Conservation (phyloP, 2,888 invertebrate species). For the Catocala fraxini region DNA sequence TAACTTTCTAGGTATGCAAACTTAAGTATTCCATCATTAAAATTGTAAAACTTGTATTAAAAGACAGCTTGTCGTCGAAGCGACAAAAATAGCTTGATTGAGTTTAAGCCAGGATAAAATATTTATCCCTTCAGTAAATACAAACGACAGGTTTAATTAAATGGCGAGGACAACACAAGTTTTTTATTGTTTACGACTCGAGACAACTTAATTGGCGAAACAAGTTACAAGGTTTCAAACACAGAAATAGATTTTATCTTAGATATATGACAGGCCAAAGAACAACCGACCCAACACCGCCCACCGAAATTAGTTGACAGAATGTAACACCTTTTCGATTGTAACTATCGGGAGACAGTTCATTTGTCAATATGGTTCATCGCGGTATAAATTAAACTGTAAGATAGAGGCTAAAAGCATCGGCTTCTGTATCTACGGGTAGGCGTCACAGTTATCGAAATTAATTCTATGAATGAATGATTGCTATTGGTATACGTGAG, state of each 20-base stretch:
- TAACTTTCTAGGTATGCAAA: too few relatives aligned
- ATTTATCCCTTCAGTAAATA: constrained; percentile 34
- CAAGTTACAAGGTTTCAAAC: constrained; percentile 56
- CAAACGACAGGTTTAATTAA: constrained; percentile 47
- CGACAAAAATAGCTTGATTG: too few relatives aligned
- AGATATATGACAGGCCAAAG: constrained; percentile 62
- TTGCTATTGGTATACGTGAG: constrained; percentile 66
- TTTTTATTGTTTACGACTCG: constrained; percentile 57
- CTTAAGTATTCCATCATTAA: not conserved
- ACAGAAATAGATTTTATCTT: constrained; percentile 63
- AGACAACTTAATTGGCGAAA: constrained; percentile 67
- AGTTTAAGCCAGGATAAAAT: not conserved
- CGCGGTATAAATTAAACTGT: constrained; percentile 70
- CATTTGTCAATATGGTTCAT: constrained; percentile 73
- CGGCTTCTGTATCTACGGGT: constrained; percentile 76
- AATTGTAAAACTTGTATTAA: not conserved
- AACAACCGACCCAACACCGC: constrained; percentile 56
- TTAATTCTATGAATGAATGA: constrained; percentile 84
- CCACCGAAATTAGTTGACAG: constrained; percentile 54
- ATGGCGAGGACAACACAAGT: constrained; percentile 29
- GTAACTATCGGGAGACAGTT: constrained; percentile 62
- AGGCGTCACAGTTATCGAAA: constrained; percentile 83
- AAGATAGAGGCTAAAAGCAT: constrained; percentile 81
- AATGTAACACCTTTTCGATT: constrained; percentile 68
- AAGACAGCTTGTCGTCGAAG: not conserved